These are phyloP conservation scores for Eupithecia abbreviata DNA, from an alignment of 2,888 invertebrate species.

Conservation along the genomic window DNA sequence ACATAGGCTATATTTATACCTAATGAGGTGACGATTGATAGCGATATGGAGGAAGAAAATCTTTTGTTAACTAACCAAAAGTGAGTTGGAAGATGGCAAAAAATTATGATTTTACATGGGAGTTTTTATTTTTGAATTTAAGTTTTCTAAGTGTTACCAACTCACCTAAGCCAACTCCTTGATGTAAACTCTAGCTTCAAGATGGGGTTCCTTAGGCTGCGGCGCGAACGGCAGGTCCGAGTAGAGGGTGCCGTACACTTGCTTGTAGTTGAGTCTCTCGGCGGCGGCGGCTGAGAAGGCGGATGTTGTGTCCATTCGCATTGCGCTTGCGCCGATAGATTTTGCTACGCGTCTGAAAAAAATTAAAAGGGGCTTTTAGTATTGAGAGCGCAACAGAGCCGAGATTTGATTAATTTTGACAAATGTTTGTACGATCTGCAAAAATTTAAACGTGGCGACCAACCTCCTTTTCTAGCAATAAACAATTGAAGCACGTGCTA, in stretches of 20 bases:
- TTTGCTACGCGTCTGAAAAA: constrained; percentile 75
- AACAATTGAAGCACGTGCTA: no score
- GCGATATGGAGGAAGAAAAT: no score
- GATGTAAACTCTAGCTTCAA: constrained; percentile 84
- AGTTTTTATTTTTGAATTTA: no score
- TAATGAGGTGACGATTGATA: no score
- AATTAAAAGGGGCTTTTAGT: not conserved
- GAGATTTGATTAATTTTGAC: no score
- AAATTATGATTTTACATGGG: no score
- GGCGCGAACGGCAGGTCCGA: constrained; percentile 86
- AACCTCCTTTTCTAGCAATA: no score
- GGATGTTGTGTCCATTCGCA: constrained; percentile 90
- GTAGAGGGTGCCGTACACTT: constrained; percentile 86
- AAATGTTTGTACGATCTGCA: no score
- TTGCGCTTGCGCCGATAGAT: constrained; percentile 82
- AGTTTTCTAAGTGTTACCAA: not conserved
- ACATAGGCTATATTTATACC: no score
- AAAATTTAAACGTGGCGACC: no score
- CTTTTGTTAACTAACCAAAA: no score
- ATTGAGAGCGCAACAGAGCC: not conserved
- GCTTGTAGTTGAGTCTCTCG: constrained; percentile 87
- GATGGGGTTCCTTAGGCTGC: constrained; percentile 84
- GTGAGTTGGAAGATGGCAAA: no score
- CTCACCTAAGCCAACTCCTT: constrained; percentile 74
- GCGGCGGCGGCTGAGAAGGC: constrained; percentile 90